phyloP scores from a whole-genome alignment of 2,797 vertebrate species.

The Tolypeutes matacus region DNA sequence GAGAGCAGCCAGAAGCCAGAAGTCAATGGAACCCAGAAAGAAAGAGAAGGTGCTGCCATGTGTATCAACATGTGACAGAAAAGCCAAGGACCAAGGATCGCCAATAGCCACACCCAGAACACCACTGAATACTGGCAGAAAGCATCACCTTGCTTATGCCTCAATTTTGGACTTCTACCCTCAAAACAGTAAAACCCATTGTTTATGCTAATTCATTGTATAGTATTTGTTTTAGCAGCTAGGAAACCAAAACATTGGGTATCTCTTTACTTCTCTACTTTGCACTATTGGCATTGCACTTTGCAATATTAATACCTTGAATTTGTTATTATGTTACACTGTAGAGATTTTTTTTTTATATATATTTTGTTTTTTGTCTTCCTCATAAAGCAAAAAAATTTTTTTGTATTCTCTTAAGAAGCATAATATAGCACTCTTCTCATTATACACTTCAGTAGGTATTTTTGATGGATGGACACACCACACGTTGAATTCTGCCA shows the following conservation, averaged over 20 bases:
- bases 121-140: too few relatives aligned
- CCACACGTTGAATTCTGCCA: constrained; percentile 49
- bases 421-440: constrained; percentile 41
- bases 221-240: too few relatives aligned
- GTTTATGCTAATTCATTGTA: too few relatives aligned
- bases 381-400: constrained; percentile 2
- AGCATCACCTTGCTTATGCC: too few relatives aligned
- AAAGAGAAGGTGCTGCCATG: too few relatives aligned
- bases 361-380: constrained; percentile 57
- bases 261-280: constrained; percentile 38
- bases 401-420: constrained; percentile 27
- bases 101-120: too few relatives aligned
- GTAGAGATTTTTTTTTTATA: constrained; percentile 40
- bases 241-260: not conserved
- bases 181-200: too few relatives aligned
- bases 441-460: constrained; percentile 69
- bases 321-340: constrained; percentile 47
- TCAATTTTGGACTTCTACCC: too few relatives aligned
- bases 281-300: not conserved
- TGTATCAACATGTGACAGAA: too few relatives aligned
- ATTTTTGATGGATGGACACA: constrained; percentile 65
- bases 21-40: too few relatives aligned
- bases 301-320: not conserved
- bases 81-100: too few relatives aligned
- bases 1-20: too few relatives aligned